Conservation (phyloP, 1,140 invertebrate genomes). For the Choristoneura fumiferana region DNA sequence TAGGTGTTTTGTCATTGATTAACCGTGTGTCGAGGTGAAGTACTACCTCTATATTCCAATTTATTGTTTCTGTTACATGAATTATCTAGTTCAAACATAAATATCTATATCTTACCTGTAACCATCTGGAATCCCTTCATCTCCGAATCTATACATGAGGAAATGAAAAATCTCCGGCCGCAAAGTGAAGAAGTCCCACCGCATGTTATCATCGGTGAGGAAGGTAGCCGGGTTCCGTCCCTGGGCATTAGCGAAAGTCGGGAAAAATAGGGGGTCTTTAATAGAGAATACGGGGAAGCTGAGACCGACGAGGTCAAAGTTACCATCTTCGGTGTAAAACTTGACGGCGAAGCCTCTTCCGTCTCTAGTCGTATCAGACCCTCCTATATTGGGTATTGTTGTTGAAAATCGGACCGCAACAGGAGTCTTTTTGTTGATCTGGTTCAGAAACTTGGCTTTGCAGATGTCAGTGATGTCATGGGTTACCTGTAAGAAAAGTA, state of each 20-base stretch:
- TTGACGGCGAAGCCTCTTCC: slow-evolving; percentile 84
- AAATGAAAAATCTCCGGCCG: slow-evolving; percentile 89
- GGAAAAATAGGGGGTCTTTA: slow-evolving; percentile 83
- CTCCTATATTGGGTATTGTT: slow-evolving; percentile 90
- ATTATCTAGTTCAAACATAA: slow-evolving; percentile 53
- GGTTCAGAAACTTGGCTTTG: background rate
- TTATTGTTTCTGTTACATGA: too few relatives aligned
- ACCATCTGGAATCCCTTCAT: slow-evolving; percentile 93
- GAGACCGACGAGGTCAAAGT: slow-evolving; percentile 85
- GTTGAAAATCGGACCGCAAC: slow-evolving; percentile 83
- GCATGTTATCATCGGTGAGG: slow-evolving; percentile 86
- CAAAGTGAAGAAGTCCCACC: slow-evolving; percentile 93
- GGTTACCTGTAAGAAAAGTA: background rate
- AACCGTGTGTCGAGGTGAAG: too few relatives aligned
- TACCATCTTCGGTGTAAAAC: slow-evolving; percentile 87
- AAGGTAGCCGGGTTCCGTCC: slow-evolving; percentile 85
- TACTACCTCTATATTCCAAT: too few relatives aligned
- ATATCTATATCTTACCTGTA: slow-evolving; percentile 84
- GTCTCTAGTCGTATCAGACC: slow-evolving; percentile 85
- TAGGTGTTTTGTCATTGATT: too few relatives aligned
- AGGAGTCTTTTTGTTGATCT: background rate
- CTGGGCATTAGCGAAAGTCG: slow-evolving; percentile 78
- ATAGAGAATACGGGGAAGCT: slow-evolving; percentile 86
- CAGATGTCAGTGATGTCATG: background rate
- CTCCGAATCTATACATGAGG: slow-evolving; percentile 88